Evolutionary conservation across 2,797 vertebrate genomes (phyloP).

Genomic region (Triplophysa bombifrons): DNA sequence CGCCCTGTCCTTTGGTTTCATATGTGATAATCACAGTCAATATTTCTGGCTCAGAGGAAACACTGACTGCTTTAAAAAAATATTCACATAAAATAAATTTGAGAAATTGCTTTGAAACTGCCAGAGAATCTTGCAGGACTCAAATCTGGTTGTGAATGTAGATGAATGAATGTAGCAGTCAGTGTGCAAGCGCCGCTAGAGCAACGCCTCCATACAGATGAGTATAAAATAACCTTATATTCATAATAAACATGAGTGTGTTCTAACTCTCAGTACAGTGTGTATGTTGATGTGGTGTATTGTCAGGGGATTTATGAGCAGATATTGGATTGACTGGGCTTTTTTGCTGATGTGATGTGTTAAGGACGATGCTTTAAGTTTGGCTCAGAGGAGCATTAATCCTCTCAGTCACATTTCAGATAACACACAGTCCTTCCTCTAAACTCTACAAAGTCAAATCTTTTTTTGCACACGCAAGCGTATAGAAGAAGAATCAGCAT

Average conservation of each 20-base stretch:
- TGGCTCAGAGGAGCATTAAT: slow-evolving; percentile 65
- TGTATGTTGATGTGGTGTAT: slow-evolving; percentile 17
- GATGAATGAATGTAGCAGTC: neutral
- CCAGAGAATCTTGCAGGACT: slow-evolving; percentile 5
- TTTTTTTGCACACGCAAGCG: slow-evolving; percentile 44
- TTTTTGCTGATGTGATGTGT: slow-evolving; percentile 63
- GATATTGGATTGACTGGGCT: slow-evolving; percentile 76
- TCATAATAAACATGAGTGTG: neutral
- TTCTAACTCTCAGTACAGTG: neutral
- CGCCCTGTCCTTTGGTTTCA: slow-evolving; percentile 2
- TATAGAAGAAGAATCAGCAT: neutral
- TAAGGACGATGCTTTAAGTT: slow-evolving; percentile 61
- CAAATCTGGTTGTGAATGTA: slow-evolving; percentile 8
- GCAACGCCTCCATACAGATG: neutral
- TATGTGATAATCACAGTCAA: slow-evolving; percentile 25
- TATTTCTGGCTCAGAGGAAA: slow-evolving; percentile 30
- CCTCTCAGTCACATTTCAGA: slow-evolving; percentile 73
- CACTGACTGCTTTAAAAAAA: slow-evolving; percentile 12
- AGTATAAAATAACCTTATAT: neutral
- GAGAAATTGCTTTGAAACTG: slow-evolving; percentile 16
- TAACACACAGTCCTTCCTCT: slow-evolving; percentile 63
- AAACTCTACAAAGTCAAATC: slow-evolving; percentile 68
- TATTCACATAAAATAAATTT: neutral
- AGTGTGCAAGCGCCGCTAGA: neutral
- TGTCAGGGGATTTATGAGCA: slow-evolving; percentile 66